A percentile compares a stretch with the other conserved stretches of the same genome.
Conservation (phyloP, 2,888 invertebrate species). For the Drosophila merina region DNA sequence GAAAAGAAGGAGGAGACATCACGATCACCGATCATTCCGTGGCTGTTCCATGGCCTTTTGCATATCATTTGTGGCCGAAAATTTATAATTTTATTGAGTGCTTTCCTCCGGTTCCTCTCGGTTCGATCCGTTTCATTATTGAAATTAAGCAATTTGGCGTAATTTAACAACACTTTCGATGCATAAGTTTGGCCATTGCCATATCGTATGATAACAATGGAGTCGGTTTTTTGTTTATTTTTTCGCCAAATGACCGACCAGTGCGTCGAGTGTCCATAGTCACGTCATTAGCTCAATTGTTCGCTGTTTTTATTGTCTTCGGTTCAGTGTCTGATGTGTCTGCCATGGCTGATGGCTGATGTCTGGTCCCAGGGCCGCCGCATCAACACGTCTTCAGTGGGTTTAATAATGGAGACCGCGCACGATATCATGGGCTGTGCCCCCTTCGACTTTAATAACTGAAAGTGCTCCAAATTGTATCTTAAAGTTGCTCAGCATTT, state of each 20-base stretch:
- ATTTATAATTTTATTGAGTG: slow-evolving; percentile 79
- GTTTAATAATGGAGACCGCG: slow-evolving; percentile 63
- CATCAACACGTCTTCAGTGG: slow-evolving; percentile 73
- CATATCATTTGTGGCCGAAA: slow-evolving; percentile 68
- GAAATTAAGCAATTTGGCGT: slow-evolving; percentile 84
- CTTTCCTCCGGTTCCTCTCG: slow-evolving; percentile 15
- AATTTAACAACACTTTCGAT: slow-evolving; percentile 83
- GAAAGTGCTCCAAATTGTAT: slow-evolving; percentile 30
- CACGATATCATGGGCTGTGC: slow-evolving; percentile 55
- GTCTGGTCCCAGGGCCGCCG: slow-evolving; percentile 45
- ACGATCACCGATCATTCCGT: slow-evolving; percentile 46
- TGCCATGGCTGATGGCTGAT: slow-evolving; percentile 12
- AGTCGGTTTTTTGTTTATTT: slow-evolving; percentile 15
- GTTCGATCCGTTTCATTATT: slow-evolving; percentile 75
- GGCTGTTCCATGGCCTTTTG: slow-evolving; percentile 57
- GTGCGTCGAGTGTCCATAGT: slow-evolving; percentile 70
- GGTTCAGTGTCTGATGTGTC: slow-evolving; percentile 24
- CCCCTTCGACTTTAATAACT: slow-evolving; percentile 39
- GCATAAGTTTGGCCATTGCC: slow-evolving; percentile 79
- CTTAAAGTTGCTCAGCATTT: background rate
- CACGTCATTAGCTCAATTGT: slow-evolving; percentile 78
- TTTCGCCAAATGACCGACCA: slow-evolving; percentile 28
- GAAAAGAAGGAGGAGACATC: slow-evolving; percentile 46
- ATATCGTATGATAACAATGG: slow-evolving; percentile 75
- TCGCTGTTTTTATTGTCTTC: slow-evolving; percentile 54